phyloP scores from a whole-genome alignment of 23 tunicate species.

The Ciona savignyi region DNA sequence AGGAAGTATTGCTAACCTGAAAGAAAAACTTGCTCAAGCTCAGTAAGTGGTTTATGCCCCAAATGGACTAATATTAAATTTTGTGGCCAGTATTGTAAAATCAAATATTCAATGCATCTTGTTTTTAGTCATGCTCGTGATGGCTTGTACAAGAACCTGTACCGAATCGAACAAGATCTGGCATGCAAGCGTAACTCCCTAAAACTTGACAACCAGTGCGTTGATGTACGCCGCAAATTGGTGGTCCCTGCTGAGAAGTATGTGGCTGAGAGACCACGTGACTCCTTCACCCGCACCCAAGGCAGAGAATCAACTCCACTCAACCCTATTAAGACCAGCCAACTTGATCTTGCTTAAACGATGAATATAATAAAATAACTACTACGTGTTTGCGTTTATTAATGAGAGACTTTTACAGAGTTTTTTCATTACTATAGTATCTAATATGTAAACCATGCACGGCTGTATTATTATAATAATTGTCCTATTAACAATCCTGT shows the following conservation, averaged over 20 bases:
- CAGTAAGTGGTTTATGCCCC: too few relatives aligned
- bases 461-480: too few relatives aligned
- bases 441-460: too few relatives aligned
- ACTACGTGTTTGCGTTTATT: too few relatives aligned
- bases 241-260: slow-evolving; percentile 86
- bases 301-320: slow-evolving; percentile 70
- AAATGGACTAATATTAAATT: too few relatives aligned
- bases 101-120: too few relatives aligned
- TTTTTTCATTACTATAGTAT: too few relatives aligned
- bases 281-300: slow-evolving; percentile 70
- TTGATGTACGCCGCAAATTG: slow-evolving; percentile 77
- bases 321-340: slow-evolving; percentile 67
- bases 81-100: too few relatives aligned
- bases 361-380: too few relatives aligned
- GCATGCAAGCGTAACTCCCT: slow-evolving; percentile 86
- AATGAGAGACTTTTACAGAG: too few relatives aligned
- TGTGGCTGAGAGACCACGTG: slow-evolving; percentile 64
- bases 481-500: too few relatives aligned
- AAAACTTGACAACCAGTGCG: slow-evolving; percentile 66
- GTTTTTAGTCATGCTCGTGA: slow-evolving; percentile 82
- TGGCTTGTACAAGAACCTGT: slow-evolving; percentile 60
- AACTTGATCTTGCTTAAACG: slow-evolving; percentile 66
- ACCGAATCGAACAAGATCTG: slow-evolving; percentile 81
- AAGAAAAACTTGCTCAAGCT: slow-evolving; percentile 89
- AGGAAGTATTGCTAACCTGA: slow-evolving; percentile 64